Percentiles rank a stretch among this genome's conserved stretches.
These are phyloP conservation scores for Prionchulus punctatus DNA, from an alignment of 2,888 invertebrate genomes.

Conservation along the genomic window DNA sequence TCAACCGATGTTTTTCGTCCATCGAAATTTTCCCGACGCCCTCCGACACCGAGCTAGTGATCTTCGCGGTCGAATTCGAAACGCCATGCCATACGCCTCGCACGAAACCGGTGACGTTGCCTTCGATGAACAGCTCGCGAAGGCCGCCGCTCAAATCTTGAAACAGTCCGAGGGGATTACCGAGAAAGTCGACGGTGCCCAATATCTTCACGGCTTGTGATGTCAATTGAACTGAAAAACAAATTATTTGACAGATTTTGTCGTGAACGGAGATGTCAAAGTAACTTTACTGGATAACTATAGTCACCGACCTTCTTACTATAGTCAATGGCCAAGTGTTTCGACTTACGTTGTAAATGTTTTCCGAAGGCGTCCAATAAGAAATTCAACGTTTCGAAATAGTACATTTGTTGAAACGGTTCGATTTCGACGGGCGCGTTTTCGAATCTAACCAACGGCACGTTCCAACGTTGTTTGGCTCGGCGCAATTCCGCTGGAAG, in stretches of 20 bases:
- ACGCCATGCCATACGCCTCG: slow-evolving; percentile 92
- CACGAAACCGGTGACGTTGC: slow-evolving; percentile 73
- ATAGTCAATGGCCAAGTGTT: too few species aligned
- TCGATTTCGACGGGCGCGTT: slow-evolving; percentile 80
- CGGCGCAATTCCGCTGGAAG: slow-evolving; percentile 55
- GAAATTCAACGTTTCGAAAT: slow-evolving; percentile 75
- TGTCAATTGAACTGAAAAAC: slow-evolving; percentile 57
- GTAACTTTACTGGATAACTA: too few species aligned
- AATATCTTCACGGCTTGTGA: slow-evolving; percentile 89
- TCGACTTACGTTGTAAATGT: slow-evolving; percentile 52
- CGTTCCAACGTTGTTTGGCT: slow-evolving; percentile 65
- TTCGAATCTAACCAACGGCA: slow-evolving; percentile 84
- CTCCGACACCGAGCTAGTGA: slow-evolving; percentile 65
- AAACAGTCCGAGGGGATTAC: slow-evolving; percentile 86
- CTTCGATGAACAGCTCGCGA: slow-evolving; percentile 73
- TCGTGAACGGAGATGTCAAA: too few species aligned
- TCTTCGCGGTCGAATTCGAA: slow-evolving; percentile 90
- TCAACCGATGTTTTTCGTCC: slow-evolving; percentile 79
- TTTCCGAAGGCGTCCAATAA: slow-evolving; percentile 60
- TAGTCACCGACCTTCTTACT: too few species aligned
- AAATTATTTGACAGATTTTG: too few species aligned
- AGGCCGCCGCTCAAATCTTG: slow-evolving; percentile 91
- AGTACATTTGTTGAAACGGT: slow-evolving; percentile 66
- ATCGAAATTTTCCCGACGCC: slow-evolving; percentile 70
- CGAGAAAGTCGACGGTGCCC: slow-evolving; percentile 90